These are phyloP conservation scores for Malurus melanocephalus DNA, from an alignment of 2,113 vertebrate species.

Conservation along the genomic window DNA sequence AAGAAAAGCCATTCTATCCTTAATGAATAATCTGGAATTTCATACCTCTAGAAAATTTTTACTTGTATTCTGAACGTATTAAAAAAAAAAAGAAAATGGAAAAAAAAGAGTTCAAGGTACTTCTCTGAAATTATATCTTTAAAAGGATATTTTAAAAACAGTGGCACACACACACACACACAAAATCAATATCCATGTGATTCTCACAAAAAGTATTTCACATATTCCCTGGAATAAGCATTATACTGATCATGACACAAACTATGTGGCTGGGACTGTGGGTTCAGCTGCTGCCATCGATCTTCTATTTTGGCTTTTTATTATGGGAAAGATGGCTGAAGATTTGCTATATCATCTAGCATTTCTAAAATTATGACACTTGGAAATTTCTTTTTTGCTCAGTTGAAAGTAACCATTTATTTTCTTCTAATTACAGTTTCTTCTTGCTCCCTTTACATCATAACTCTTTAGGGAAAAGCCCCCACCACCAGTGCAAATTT, in stretches of 20 bases:
- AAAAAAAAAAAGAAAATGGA: neutral
- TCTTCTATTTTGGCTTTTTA: conserved; percentile 10
- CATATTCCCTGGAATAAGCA: neutral
- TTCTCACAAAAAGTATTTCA: conserved; percentile 16
- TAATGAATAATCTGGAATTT: neutral
- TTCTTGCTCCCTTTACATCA: neutral
- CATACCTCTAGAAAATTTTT: neutral
- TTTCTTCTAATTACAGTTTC: neutral
- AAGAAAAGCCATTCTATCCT: neutral
- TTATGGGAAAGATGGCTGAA: conserved; percentile 38
- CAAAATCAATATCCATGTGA: neutral
- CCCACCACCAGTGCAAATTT: conserved; percentile 38
- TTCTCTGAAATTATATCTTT: neutral
- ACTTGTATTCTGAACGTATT: neutral
- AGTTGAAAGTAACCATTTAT: neutral
- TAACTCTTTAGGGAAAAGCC: neutral
- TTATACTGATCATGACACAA: neutral
- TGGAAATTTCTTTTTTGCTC: neutral
- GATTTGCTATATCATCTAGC: conserved; percentile 47
- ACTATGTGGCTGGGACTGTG: neutral
- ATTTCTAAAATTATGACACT: neutral
- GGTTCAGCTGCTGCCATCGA: conserved; percentile 23
- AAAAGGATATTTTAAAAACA: neutral
- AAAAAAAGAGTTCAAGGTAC: neutral
- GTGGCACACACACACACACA: neutral